Evolutionary conservation across 2,888 invertebrate species (phyloP), one percentile per base, ranked within the genome.

Genomic region (Orthosia incerta): DNA sequence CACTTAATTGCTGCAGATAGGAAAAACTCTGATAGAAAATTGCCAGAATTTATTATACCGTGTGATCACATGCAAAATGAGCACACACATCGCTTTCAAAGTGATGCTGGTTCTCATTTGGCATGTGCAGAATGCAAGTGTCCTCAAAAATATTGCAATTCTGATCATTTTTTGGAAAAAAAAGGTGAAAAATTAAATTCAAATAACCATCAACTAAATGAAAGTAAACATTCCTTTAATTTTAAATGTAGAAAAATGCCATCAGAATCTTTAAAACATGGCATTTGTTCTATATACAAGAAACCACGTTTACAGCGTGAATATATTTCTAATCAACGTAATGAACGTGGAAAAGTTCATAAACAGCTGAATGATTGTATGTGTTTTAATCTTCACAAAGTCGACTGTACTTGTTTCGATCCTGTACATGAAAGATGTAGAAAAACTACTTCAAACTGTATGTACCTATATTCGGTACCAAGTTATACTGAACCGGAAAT

Each of bases 371-470:
- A 39, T 45, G 5, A 71, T 39, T 60, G n/a, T 60, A 15, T 39
- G 48, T 74, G 61, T 59, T 71, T 2, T 23, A 59, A 74, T 59
- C 16, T 59, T 74, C n/a, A 26, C 7, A 5, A 9, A 75, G 16
- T 50, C 18, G 16, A 26, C 16, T 16, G n/a, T 50, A 50, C 9
- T 20, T 26, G n/a, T 50, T n/a, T 16, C 2, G 39, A 16, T n/a
- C 48, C 20, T 23, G 23, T 15, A 23, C 23, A 51, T 23, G 15
- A 13, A 15, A 20, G 9, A 4, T 9, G 15, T 15, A 1, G 26
- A 20, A 20, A 74, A 45, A 45, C n/a, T 1, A 71, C 39, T 39
- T 39, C 50, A 26, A 23, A 39, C 39, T 39, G 9, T 39, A 39
- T 39, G 39, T 39, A 74, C n/a, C 23, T 2, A 11, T 2, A 53